Conservation (phyloP, 2,888 invertebrate species). For the Tetragonula carbonaria region DNA sequence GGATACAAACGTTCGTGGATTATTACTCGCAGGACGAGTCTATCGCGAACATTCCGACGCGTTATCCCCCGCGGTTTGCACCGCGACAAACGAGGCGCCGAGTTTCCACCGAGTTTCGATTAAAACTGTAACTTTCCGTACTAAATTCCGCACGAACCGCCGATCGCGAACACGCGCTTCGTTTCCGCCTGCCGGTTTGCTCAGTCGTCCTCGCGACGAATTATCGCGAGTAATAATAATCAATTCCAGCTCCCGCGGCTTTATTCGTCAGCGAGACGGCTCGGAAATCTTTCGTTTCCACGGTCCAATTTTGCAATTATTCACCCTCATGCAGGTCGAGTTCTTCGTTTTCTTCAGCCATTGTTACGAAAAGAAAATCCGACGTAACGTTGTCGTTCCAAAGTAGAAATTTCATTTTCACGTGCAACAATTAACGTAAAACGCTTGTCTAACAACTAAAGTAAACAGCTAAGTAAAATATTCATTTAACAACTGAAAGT, state of each 20-base stretch:
- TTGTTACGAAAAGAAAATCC: too few species aligned
- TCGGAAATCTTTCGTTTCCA: conserved; percentile 69
- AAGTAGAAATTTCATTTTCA: too few species aligned
- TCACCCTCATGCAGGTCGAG: too few species aligned
- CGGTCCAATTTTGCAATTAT: conserved; percentile 37
- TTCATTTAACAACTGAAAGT: too few species aligned
- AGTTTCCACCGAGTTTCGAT: conserved; percentile 53
- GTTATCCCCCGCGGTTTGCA: conserved; percentile 23
- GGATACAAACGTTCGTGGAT: neutral
- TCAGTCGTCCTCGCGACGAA: conserved; percentile 28
- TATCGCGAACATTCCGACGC: neutral
- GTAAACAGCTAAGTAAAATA: too few species aligned
- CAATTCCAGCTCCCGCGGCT: conserved; percentile 49
- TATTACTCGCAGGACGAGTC: neutral
- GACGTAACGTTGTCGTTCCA: too few species aligned
- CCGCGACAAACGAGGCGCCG: conserved; percentile 44
- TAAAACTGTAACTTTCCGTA: conserved; percentile 63
- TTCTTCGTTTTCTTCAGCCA: too few species aligned
- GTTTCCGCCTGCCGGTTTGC: conserved; percentile 1
- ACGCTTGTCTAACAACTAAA: too few species aligned
- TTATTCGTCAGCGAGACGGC: conserved; percentile 23
- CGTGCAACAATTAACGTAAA: too few species aligned
- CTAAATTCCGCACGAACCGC: conserved; percentile 44
- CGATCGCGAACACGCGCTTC: conserved; percentile 30
- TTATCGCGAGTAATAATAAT: conserved; percentile 66